phyloP scores from a whole-genome alignment of 2,113 vertebrate genomes.

The Furnarius figulus region DNA sequence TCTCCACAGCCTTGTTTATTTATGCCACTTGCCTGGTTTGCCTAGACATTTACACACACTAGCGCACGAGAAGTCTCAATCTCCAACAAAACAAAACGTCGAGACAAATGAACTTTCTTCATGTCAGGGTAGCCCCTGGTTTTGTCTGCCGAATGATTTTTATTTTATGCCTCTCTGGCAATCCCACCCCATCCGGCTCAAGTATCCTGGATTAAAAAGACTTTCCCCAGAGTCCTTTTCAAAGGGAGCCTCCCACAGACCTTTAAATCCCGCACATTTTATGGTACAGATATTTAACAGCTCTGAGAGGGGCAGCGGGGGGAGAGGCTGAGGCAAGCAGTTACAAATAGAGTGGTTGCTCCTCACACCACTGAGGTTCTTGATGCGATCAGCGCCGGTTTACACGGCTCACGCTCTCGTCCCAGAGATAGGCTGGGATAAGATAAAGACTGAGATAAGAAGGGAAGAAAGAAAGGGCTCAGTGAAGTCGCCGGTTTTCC shows the following conservation, averaged over 20 bases:
- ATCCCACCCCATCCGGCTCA: conserved; percentile 71
- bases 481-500: background rate
- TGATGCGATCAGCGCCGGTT: background rate
- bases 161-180: conserved; percentile 69
- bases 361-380: background rate
- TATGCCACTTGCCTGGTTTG: conserved; percentile 16
- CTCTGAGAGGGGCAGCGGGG: background rate
- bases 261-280: conserved; percentile 71
- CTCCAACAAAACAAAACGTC: background rate
- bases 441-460: background rate
- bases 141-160: conserved; percentile 49
- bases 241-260: conserved; percentile 75
- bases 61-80: background rate
- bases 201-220: conserved; percentile 73
- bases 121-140: conserved; percentile 20
- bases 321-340: conserved; percentile 5
- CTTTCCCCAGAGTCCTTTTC: conserved; percentile 70
- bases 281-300: conserved; percentile 68
- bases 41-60: background rate
- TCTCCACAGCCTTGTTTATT: conserved; percentile 34
- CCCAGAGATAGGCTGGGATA: background rate
- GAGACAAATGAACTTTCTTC: background rate
- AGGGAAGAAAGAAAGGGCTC: background rate
- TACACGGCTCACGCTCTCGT: background rate
- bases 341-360: background rate